Base-by-base conservation (phyloP, 2,797 vertebrate genomes). In the Emydoidea blandingii region DNA sequence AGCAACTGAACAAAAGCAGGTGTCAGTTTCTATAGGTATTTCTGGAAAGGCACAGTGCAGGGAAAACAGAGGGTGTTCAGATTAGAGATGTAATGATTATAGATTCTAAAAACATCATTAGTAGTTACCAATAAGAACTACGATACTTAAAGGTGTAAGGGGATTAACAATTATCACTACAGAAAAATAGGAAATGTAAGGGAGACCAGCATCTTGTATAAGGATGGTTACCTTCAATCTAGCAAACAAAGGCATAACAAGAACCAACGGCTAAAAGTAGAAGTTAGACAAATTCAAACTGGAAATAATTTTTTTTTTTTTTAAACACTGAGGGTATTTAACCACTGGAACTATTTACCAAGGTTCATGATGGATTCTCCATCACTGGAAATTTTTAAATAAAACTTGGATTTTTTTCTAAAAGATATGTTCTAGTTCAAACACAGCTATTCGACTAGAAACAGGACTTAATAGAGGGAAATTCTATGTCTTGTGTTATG, bases 1-100 rank as follows among this genome's bases (percentile, higher is more conserved):
- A 90, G 84, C 88, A 68, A 16, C 89, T 86, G 93, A 93, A 96
- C 96, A 97, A 97, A 88, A 88, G 95, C 90, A 54, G 94, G 89
- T 95, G 96, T 96, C 96, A 95, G 91, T 89, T 93, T 92, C 80
- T 3, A 19, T 1, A 34, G n/a, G 88, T 91, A 91, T 95, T 94
- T 88, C 92, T 95, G 93, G 92, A 68, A 85, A 81, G 90, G 49
- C 25, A 29, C 83, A 29, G 47, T 10, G 52, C 1, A 83, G 41
- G 90, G 65, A 80, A 74, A 88, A 59, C 89, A 89, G 95, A 49
- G 78, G 37, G 79, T 2, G 12, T 92, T 94, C n/a, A 0, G 19
- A 21, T 85, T 29, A 37, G 76, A 92, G 85, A 76, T 2, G 0
- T 54, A 90, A 56, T 89, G 53, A 88, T 96, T 88, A 59, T 84